phyloP scores from a whole-genome alignment of 2,113 vertebrate genomes.

The Tyrannus savana region DNA sequence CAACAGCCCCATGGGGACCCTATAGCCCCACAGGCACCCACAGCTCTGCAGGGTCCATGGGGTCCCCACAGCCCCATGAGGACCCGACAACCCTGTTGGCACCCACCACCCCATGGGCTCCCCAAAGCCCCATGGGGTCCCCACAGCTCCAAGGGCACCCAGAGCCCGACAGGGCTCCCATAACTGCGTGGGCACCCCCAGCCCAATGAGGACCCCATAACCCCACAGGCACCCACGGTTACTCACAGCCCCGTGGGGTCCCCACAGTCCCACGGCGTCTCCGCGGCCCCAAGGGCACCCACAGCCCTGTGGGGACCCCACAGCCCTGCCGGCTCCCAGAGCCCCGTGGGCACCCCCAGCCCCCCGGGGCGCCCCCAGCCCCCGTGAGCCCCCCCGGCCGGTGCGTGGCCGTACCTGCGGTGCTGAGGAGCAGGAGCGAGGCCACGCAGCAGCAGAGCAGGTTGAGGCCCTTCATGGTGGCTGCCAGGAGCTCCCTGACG shows the following conservation, averaged over 20 bases:
- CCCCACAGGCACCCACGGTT: not conserved
- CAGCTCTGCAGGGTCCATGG: not conserved
- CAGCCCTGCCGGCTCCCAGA: not conserved
- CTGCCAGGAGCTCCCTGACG: conserved; percentile 59
- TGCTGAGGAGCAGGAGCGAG: conserved; percentile 48
- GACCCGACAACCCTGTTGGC: not conserved
- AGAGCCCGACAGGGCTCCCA: no score
- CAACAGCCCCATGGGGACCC: not conserved
- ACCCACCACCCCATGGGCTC: rapidly evolving
- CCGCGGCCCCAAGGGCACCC: not conserved
- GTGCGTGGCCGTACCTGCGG: not conserved
- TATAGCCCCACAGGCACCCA: not conserved
- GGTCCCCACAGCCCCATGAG: not conserved
- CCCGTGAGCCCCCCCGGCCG: not conserved
- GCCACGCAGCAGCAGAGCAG: conserved; percentile 68
- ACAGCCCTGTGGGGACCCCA: not conserved
- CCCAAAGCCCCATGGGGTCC: not conserved
- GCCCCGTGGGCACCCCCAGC: not conserved
- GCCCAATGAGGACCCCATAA: not conserved
- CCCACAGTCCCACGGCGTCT: not conserved
- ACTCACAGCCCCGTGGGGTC: not conserved
- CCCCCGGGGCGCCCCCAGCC: not conserved
- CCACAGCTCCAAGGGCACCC: not conserved
- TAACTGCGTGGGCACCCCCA: no score
- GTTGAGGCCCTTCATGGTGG: conserved; percentile 66